Base-by-base conservation (phyloP, 1,140 invertebrate species). In the Aphis gossypii region DNA sequence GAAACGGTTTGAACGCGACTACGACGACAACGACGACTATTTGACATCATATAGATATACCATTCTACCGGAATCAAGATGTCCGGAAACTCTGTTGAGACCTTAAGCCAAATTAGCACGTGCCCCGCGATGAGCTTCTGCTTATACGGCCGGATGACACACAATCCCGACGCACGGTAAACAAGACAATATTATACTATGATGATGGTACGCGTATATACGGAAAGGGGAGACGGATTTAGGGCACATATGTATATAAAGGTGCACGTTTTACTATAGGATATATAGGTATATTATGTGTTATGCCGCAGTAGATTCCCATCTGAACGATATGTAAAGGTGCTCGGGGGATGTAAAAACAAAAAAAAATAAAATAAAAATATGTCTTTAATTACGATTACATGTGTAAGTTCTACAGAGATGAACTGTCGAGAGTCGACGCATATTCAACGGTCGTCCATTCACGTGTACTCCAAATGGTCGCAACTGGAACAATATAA, bases 381-480 rank as follows among this genome's bases (percentile, higher is more conserved):
- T 83, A 83, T 92, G 91, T 82, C 91, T 92, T 83, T 54, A 92
- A 92, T 92, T 92, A 92, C n/a, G 87, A 89, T 54, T 87, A n/a
- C 44, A 14, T 46, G 25, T 25, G 38, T 41, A 44, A 46, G 35
- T 44, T 48, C 35, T n/a, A 46, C 14, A 41, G 38, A 84, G 1
- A 84, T 9, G 35, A 41, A 41, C 21, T 23, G 38, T 41, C 83
- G 38, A 38, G 83, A 68, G 38, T 41, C n/a, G 46, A 48, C 44
- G 60, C 21, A 25, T 84, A 20, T 18, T 48, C 44, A 11, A 20
- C 9, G 41, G 44, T 25, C 84, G 23, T 41, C 41, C 41, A 51
- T 92, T 76, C 91, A 92, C 91, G 68, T 92, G 91, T 51, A 92
- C 46, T 82, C 91, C 91, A 92, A 92, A 92, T 92, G 91, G 68